Base-by-base conservation (phyloP, 2,113 vertebrate species). In the Mixornis gularis region DNA sequence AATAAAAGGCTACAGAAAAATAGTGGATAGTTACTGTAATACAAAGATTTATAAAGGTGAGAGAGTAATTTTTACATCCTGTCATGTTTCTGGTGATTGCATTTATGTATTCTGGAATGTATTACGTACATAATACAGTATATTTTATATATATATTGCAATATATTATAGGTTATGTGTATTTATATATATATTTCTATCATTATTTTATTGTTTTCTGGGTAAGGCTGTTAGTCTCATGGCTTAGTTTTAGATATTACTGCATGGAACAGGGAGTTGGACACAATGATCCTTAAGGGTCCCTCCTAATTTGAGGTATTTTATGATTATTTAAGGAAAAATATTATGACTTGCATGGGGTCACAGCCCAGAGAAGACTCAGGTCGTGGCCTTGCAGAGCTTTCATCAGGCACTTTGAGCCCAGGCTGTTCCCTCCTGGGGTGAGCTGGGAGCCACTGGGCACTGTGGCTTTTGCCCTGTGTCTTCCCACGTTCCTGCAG, bases 211-310 rank as follows among this genome's bases (percentile, higher is more conserved):
- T 41, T 56, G n/a, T n/a, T 49, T 56, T 48, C 51, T 60, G 38
- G 29, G 30, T 6, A 1, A 77, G 1, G 1, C 17, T 76, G 26
- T 62, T 48, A 29, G 9, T 73, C 9, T 48, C 11, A 38, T 17
- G 17, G 12, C 40, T 66, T 27, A n/a, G 5, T 70, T 85, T 79
- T 60, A 55, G 34, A 12, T 32, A 62, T 63, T 21, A 25, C 26
- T 79, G 49, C 41, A 34, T 16, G 17, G 49, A 56, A 41, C 49
- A 32, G 49, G 29, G 9, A 63, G 7, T 3, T 48, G 48, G 25
- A 36, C 56, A 63, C 0, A 0, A 63, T 48, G 6, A 41, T 48
- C 19, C 40, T 34, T 30, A 21, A 8, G 41, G 17, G 34, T 34
- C 4, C 21, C 49, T 71, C 36, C 12, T 17, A 64, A 18, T 51